Percentiles rank a stretch among this genome's conserved stretches.
Evolutionary conservation across 2,797 vertebrate genomes (phyloP).

Genomic region (Mallotus villosus): DNA sequence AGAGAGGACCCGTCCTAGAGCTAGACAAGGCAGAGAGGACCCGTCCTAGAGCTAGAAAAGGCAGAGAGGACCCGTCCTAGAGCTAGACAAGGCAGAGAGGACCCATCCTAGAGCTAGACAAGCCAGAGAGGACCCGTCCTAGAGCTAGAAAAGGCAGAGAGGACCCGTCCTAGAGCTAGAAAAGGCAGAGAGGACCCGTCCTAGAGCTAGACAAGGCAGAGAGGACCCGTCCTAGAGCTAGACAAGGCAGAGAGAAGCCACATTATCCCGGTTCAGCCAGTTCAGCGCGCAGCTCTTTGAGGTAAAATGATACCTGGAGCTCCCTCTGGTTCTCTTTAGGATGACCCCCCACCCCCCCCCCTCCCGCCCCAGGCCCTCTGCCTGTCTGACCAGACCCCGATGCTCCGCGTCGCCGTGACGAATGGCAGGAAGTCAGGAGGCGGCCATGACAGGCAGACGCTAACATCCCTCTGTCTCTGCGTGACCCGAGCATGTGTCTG

Average conservation of each 20-base stretch:
- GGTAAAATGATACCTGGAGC: slow-evolving; percentile 50
- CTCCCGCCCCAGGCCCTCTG: slow-evolving; percentile 2
- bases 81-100: too few relatives aligned
- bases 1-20: too few relatives aligned
- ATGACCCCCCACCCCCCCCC: slow-evolving; percentile 41
- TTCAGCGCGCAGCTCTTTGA: slow-evolving; percentile 31
- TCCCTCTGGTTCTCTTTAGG: slow-evolving; percentile 28
- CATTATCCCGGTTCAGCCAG: slow-evolving; percentile 27
- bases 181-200: too few relatives aligned
- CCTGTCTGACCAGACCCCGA: neutral
- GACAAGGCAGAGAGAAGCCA: neutral
- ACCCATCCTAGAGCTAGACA: too few relatives aligned
- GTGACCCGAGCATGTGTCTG: slow-evolving; percentile 62
- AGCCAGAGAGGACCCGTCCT: too few relatives aligned
- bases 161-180: too few relatives aligned
- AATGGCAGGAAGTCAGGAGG: slow-evolving; percentile 73
- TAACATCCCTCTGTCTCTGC: slow-evolving; percentile 70
- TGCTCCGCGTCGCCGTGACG: slow-evolving; percentile 58
- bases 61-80: too few relatives aligned
- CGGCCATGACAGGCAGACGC: slow-evolving; percentile 70
- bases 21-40: too few relatives aligned
- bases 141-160: too few relatives aligned
- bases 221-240: too few relatives aligned
- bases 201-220: too few relatives aligned
- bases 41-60: too few relatives aligned